These are phyloP conservation scores for Drosophila tanythrix DNA, from an alignment of 2,888 invertebrate genomes.

Conservation along the genomic window DNA sequence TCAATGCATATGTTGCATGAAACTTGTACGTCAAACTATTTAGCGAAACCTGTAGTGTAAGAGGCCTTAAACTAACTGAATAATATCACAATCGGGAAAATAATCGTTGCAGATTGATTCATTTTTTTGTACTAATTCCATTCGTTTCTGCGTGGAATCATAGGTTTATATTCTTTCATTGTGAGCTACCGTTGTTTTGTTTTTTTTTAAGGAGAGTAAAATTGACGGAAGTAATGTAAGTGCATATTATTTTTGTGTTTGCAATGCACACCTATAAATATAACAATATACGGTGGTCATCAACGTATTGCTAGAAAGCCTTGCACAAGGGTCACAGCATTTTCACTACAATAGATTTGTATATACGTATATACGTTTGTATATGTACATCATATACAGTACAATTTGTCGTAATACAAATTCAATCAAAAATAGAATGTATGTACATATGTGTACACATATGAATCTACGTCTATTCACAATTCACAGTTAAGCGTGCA, in stretches of 20 bases:
- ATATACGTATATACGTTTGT: neutral
- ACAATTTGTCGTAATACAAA: neutral
- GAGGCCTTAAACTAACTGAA: neutral
- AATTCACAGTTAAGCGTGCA: neutral
- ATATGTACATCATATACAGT: constrained; percentile 1
- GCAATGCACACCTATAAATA: constrained; percentile 5
- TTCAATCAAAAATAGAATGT: constrained; percentile 2
- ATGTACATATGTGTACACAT: neutral
- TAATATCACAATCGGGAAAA: constrained; percentile 10
- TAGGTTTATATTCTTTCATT: constrained; percentile 60
- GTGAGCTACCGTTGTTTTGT: constrained; percentile 71
- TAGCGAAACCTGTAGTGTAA: constrained; percentile 12
- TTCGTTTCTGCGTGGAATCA: constrained; percentile 50
- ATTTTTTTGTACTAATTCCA: constrained; percentile 52
- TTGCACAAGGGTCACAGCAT: constrained; percentile 1
- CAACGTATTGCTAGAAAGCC: constrained; percentile 1
- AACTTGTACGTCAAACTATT: constrained; percentile 2
- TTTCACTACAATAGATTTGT: constrained; percentile 12
- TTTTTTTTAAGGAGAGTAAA: constrained; percentile 65
- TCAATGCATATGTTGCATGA: neutral
- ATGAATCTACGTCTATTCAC: neutral
- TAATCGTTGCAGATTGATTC: constrained; percentile 20
- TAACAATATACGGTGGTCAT: neutral
- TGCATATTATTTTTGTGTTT: constrained; percentile 28
- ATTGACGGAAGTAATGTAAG: constrained; percentile 73